phyloP scores from a whole-genome alignment of 2,113 vertebrate genomes.

The Galemys pyrenaicus region DNA sequence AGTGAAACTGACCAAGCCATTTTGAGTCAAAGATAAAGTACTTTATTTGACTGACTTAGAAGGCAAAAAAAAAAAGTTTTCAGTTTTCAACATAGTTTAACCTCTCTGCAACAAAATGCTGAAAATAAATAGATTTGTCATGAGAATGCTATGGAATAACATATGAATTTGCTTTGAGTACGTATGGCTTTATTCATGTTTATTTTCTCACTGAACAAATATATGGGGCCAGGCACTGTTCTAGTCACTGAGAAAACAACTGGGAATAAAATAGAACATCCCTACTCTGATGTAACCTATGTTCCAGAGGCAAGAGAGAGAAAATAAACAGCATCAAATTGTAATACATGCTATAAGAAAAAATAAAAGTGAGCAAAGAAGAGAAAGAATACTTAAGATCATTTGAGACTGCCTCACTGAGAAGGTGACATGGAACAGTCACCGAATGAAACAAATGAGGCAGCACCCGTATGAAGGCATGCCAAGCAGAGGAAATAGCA shows the following conservation, averaged over 20 bases:
- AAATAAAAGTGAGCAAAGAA: neutral
- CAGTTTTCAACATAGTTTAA: neutral
- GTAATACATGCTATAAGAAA: neutral
- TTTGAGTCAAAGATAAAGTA: neutral
- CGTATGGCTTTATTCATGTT: neutral
- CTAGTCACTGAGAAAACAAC: neutral
- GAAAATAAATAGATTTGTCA: neutral
- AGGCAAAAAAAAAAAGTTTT: neutral
- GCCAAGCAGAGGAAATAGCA: neutral
- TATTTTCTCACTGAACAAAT: neutral
- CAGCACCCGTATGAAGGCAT: neutral
- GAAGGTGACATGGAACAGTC: neutral
- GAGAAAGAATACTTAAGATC: accelerated
- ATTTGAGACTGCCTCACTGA: neutral
- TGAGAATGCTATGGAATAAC: neutral
- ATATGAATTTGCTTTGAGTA: neutral
- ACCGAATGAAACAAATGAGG: neutral
- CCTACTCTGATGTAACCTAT: neutral
- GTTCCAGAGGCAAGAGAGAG: neutral
- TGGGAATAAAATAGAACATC: neutral
- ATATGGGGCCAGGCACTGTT: neutral
- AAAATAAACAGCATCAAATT: neutral
- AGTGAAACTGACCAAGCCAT: neutral
- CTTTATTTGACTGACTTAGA: neutral
- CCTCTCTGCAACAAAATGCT: neutral